Evolutionary conservation across 2,888 invertebrate genomes (phyloP).

Genomic region (Watsonalla binaria): DNA sequence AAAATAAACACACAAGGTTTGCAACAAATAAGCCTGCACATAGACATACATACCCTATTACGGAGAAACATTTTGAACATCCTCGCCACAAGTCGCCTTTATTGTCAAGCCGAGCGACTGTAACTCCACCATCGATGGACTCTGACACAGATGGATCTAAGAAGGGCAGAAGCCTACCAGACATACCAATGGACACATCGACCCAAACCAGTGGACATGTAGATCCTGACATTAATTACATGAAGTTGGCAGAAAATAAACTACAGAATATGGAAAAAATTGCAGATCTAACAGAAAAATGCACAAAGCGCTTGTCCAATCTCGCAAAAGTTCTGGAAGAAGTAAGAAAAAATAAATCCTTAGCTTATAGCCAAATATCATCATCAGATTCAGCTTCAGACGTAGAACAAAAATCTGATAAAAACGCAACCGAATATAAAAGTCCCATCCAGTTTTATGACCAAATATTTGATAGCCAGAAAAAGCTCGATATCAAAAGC

Average conservation of each 20-base stretch:
- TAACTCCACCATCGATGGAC: conserved; percentile 34
- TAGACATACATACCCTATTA: conserved; percentile 2
- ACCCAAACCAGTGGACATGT: conserved; percentile 54
- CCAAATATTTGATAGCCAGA: conserved; percentile 14
- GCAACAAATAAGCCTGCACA: neutral
- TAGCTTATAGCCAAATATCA: conserved; percentile 59
- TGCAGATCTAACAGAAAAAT: conserved; percentile 68
- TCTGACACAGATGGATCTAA: conserved; percentile 27
- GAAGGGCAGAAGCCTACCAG: conserved; percentile 14
- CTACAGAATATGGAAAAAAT: conserved; percentile 73
- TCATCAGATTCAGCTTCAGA: conserved; percentile 56
- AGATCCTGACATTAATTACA: conserved; percentile 50
- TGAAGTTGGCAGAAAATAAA: conserved; percentile 63
- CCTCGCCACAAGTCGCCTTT: conserved; percentile 6
- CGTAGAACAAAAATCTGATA: conserved; percentile 46
- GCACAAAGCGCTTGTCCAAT: conserved; percentile 65
- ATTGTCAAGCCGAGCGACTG: conserved; percentile 17
- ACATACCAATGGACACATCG: conserved; percentile 40
- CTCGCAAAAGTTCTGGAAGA: conserved; percentile 69
- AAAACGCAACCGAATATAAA: conserved; percentile 18
- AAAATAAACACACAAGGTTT: conserved; percentile 1
- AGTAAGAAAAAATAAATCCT: conserved; percentile 67
- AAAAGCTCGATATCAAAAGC: conserved; percentile 14
- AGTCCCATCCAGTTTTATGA: conserved; percentile 14
- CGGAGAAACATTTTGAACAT: neutral